Evolutionary conservation across 23 tunicate species (phyloP), one percentile per base, ranked within the genome.

Genomic region (Trididemnum clinides): DNA sequence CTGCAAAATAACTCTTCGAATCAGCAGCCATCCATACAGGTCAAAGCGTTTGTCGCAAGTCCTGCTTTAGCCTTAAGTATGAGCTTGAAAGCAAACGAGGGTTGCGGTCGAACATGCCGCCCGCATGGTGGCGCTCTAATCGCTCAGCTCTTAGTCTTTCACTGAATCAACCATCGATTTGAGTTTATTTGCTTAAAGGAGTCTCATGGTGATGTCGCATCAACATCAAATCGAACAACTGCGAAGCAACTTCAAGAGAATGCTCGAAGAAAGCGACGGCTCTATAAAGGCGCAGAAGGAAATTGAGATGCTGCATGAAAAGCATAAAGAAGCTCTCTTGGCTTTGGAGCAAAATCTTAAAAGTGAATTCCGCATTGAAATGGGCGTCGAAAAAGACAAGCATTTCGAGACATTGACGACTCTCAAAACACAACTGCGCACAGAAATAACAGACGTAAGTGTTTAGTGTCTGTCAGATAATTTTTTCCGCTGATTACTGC

Each of bases 181-280:
- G 22, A 59, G 25, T 59, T 59, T 59, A 4, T 59, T 66, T 73
- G 6, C 29, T 63, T 80, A 2, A 57, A 90, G 95, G 64, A 83
- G 71, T 35, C 59, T 81, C n/a, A 92, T 92, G 97, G 74, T 86
- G 28, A 65, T 57, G 21, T 87, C 97, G 3, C 97, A 92, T 77
- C 97, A 92, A 77, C 73, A 92, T 51, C 97, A 92, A 76, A 92
- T 92, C 19, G 51, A 82, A 35, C 97, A 92, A 39, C 81, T 92
- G 0, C 86, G 90, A 33, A 88, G 87, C 28, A 92, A 72, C 50
- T 92, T 92, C 57, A 82, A 77, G 64, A 79, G 75, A 54, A 92
- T 81, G 82, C 77, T 92, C 0, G 77, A 82, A 28, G 87, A 77
- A 26, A 64, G 88, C 23, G 82, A 83, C 6, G 86, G 89, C 2